phyloP scores from a whole-genome alignment of 2,113 vertebrate genomes.

The Gymnorhina tibicen region DNA sequence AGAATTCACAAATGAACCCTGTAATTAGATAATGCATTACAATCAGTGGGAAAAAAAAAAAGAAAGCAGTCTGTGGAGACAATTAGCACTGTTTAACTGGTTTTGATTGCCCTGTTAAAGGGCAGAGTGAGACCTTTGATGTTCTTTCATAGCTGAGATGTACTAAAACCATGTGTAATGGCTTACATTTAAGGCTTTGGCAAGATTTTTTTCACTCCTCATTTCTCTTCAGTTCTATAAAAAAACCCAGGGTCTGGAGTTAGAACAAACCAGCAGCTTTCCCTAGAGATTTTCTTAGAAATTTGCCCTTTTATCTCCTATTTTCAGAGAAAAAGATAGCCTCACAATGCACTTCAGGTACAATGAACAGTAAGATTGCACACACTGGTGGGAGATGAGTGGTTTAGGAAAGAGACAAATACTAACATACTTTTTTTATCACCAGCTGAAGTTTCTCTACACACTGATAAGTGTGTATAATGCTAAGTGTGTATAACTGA shows the following conservation, averaged over 20 bases:
- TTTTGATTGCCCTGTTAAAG: slow-evolving; percentile 5
- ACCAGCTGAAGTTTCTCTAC: neutral
- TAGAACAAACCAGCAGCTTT: neutral
- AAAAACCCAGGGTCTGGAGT: neutral
- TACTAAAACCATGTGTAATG: neutral
- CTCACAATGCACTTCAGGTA: neutral
- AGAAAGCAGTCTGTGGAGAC: neutral
- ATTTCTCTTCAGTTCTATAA: neutral
- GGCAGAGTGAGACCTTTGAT: neutral
- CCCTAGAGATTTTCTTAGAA: neutral
- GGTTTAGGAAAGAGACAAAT: neutral
- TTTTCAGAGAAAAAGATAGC: neutral
- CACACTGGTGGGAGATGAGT: neutral
- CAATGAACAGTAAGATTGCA: neutral
- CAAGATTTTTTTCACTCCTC: neutral
- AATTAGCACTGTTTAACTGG: neutral
- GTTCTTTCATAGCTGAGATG: neutral
- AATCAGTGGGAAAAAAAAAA: neutral
- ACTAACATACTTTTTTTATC: neutral
- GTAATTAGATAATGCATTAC: neutral
- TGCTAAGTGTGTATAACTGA: neutral
- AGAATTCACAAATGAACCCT: neutral
- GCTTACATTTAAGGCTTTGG: neutral
- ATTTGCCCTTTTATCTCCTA: neutral
- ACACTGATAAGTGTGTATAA: neutral